Evolutionary conservation across 2,888 invertebrate genomes (phyloP).

Genomic region (Eumacrocentrus americanus): DNA sequence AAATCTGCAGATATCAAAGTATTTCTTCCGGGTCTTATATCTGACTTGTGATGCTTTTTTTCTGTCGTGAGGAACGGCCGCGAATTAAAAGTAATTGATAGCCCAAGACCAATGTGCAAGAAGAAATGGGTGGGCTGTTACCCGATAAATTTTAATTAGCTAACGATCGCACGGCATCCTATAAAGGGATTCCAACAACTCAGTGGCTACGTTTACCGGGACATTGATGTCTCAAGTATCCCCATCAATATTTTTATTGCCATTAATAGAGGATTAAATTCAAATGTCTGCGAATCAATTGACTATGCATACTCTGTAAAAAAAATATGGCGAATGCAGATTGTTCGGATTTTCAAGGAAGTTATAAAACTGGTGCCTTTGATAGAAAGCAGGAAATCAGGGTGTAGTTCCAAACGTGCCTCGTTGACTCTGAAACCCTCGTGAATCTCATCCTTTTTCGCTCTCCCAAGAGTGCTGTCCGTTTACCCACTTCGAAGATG

Average conservation of each 20-base stretch:
- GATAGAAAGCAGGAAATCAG: not conserved
- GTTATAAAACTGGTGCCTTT: not conserved
- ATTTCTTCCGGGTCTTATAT: not conserved
- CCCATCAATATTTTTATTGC: too few species aligned
- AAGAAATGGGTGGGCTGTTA: conserved; percentile 28
- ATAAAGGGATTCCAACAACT: conserved; percentile 31
- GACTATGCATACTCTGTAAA: too few species aligned
- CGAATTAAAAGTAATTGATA: conserved; percentile 43
- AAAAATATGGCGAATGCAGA: too few species aligned
- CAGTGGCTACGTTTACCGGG: too few species aligned
- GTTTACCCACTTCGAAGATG: conserved; percentile 19
- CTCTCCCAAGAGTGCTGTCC: conserved; percentile 4
- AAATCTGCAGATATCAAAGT: too few species aligned
- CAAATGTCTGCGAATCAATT: too few species aligned
- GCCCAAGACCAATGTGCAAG: conserved; percentile 34
- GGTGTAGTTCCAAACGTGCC: conserved; percentile 6
- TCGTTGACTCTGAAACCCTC: conserved; percentile 5
- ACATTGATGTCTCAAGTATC: not conserved
- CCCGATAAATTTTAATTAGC: conserved; percentile 44
- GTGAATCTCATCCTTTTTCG: not conserved
- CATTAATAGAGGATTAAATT: too few species aligned
- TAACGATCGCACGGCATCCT: conserved; percentile 31
- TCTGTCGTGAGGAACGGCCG: not conserved
- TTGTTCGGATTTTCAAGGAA: not conserved
- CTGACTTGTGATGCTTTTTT: not conserved